A percentile compares a stretch with the other conserved stretches of the same genome.
Evolutionary conservation across 2,113 vertebrate genomes (phyloP).

Genomic region (Ammodytes dubius): DNA sequence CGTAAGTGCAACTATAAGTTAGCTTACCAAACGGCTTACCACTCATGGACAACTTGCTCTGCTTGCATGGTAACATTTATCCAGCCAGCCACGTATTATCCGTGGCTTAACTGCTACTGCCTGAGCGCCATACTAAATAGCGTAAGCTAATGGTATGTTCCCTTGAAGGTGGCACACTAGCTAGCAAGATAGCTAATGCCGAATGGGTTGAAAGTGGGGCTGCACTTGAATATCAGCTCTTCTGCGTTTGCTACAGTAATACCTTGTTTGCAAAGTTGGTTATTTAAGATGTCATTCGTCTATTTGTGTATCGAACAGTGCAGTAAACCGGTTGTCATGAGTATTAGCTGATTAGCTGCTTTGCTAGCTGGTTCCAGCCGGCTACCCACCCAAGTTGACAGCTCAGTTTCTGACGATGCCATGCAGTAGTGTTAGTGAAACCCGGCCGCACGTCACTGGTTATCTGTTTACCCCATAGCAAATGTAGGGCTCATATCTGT

Average conservation of each 20-base stretch:
- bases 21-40: constrained; percentile 44
- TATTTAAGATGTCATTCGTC: not conserved
- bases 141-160: constrained; percentile 56
- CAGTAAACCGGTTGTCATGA: constrained; percentile 15
- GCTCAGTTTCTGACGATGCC: constrained; percentile 29
- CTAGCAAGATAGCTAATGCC: constrained; percentile 57
- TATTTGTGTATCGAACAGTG: not conserved
- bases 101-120: constrained; percentile 40
- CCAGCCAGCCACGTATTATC: constrained; percentile 16
- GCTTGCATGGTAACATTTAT: constrained; percentile 49
- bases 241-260: not conserved
- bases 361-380: constrained; percentile 57
- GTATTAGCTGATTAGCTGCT: constrained; percentile 61
- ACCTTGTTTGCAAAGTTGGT: not conserved
- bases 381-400: constrained; percentile 61
- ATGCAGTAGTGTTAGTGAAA: constrained; percentile 17
- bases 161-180: constrained; percentile 42
- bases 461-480: constrained; percentile 1
- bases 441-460: not conserved
- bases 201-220: constrained; percentile 36
- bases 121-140: constrained; percentile 46
- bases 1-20: constrained; percentile 69
- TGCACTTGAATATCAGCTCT: not conserved
- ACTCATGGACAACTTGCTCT: constrained; percentile 30
- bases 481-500: constrained; percentile 50